phyloP scores from a whole-genome alignment of 2,888 invertebrate genomes.

The Oscheius sp. region DNA sequence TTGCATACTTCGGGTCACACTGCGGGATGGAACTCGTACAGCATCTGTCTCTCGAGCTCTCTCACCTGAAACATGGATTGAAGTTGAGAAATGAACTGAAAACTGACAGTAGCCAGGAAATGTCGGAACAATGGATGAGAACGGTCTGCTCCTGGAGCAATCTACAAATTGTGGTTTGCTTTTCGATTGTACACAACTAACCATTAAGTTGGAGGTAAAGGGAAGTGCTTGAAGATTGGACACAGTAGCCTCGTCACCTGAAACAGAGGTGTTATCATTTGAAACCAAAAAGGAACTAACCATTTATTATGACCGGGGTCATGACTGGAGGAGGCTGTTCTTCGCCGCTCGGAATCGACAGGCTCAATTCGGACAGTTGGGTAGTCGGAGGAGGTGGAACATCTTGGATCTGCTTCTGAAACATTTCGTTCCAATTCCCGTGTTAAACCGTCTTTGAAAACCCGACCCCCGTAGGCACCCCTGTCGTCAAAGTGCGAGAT shows the following conservation, averaged over 20 bases:
- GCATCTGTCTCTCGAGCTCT: constrained; percentile 66
- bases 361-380: constrained; percentile 48
- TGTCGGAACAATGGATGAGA: constrained; percentile 59
- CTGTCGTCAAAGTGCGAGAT: too few species aligned
- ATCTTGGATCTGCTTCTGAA: constrained; percentile 20
- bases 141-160: constrained; percentile 52
- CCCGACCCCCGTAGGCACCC: neutral
- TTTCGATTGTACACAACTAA: neutral
- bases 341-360: constrained; percentile 32
- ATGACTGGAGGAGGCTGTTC: constrained; percentile 26
- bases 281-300: neutral
- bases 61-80: constrained; percentile 63
- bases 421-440: too few species aligned
- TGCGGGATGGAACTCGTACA: constrained; percentile 44
- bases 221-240: neutral
- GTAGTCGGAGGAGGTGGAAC: constrained; percentile 33
- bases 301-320: constrained; percentile 33
- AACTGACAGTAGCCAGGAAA: constrained; percentile 58
- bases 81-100: constrained; percentile 55
- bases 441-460: neutral
- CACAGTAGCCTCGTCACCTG: too few species aligned
- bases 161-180: constrained; percentile 19
- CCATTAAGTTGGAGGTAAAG: neutral
- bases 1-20: neutral
- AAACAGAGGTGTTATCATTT: neutral